Evolutionary conservation across 2,797 vertebrate genomes (phyloP).

Genomic region (Aulostomus chinensis): DNA sequence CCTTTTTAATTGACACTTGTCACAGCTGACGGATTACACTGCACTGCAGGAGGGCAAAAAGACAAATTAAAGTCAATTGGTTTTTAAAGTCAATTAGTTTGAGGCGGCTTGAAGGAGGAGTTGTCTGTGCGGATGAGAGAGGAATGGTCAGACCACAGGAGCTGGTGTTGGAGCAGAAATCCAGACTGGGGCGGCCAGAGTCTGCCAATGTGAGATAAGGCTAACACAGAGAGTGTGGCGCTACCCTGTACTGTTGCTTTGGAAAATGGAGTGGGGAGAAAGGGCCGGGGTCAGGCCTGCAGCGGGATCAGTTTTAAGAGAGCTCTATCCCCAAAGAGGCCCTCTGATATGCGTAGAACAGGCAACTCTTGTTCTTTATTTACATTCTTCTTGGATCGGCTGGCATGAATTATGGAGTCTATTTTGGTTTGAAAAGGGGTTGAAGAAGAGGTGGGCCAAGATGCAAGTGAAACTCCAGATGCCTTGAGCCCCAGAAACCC

Average conservation of each 20-base stretch:
- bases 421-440: constrained; percentile 69
- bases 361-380: constrained; percentile 77
- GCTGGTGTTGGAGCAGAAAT: constrained; percentile 52
- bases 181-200: constrained; percentile 63
- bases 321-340: constrained; percentile 57
- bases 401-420: constrained; percentile 72
- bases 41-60: constrained; percentile 60
- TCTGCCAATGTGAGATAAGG: constrained; percentile 75
- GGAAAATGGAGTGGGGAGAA: constrained; percentile 60
- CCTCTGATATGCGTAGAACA: constrained; percentile 69
- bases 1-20: constrained; percentile 76
- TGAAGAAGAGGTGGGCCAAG: constrained; percentile 72
- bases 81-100: constrained; percentile 79
- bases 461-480: constrained; percentile 71
- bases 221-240: constrained; percentile 34
- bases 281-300: constrained; percentile 54
- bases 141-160: constrained; percentile 43
- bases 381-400: constrained; percentile 73
- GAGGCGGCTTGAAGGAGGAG: constrained; percentile 43
- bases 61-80: constrained; percentile 79
- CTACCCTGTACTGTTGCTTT: constrained; percentile 57
- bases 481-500: constrained; percentile 51
- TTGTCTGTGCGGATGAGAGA: constrained; percentile 61
- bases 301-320: constrained; percentile 70
- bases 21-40: constrained; percentile 52